Percentiles rank a stretch among this genome's conserved stretches.
Evolutionary conservation across 2,888 invertebrate species (phyloP).

Genomic region (Thereva nobilitata): DNA sequence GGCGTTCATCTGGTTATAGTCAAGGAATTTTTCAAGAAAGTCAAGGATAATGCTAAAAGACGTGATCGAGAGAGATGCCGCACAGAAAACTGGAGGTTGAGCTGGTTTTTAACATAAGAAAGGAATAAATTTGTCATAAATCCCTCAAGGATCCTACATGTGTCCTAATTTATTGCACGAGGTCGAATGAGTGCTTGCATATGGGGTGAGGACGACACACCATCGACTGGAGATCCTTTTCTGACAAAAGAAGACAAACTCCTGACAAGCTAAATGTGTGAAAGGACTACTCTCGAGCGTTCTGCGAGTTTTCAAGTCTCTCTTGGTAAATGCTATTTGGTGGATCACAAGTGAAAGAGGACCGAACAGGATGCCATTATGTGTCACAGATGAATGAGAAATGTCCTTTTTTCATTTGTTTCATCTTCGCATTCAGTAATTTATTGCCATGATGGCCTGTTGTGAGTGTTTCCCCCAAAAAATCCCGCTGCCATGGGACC

Average conservation of each 20-base stretch:
- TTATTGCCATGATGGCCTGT: conserved; percentile 37
- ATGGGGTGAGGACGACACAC: conserved; percentile 33
- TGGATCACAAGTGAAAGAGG: conserved; percentile 37
- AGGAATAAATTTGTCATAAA: conserved; percentile 46
- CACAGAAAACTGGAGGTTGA: not conserved
- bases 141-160: conserved; percentile 44
- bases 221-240: conserved; percentile 17
- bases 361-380: conserved; percentile 40
- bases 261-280: conserved; percentile 40
- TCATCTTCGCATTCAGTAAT: conserved; percentile 33
- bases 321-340: not conserved
- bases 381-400: conserved; percentile 41
- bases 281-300: conserved; percentile 35
- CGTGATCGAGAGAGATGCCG: conserved; percentile 18
- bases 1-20: not conserved
- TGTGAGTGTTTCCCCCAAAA: no score
- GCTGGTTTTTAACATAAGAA: conserved; percentile 20
- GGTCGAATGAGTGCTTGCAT: conserved; percentile 34
- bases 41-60: conserved; percentile 9
- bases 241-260: conserved; percentile 36
- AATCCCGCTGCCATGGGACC: no score
- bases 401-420: conserved; percentile 40
- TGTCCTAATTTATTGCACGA: conserved; percentile 44
- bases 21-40: conserved; percentile 19
- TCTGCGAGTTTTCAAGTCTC: not conserved